Conservation (phyloP, 2,888 invertebrate genomes). For the Aphelenchoides bicaudatus region DNA sequence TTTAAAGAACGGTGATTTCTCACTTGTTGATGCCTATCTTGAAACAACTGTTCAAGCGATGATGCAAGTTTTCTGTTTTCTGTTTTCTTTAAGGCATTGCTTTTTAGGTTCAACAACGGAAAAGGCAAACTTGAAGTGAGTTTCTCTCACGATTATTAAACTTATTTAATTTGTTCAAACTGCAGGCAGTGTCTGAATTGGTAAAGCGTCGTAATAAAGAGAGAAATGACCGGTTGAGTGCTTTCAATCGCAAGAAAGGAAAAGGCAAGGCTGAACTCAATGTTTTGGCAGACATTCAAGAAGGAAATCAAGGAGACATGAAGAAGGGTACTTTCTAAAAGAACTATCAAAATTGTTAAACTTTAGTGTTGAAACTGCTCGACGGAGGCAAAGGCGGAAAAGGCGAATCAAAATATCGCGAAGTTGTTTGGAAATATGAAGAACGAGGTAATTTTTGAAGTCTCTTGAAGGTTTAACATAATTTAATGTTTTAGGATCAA, state of each 20-base stretch:
- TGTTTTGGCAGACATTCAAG: conserved; percentile 57
- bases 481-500: conserved; percentile 70
- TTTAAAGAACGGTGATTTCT: conserved; percentile 45
- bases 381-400: conserved; percentile 50
- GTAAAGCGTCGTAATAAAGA: conserved; percentile 74
- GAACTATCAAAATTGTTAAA: no score
- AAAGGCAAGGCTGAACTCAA: conserved; percentile 57
- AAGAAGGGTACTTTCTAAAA: conserved; percentile 48
- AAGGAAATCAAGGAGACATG: conserved; percentile 46
- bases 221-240: conserved; percentile 63
- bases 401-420: conserved; percentile 68
- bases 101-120: conserved; percentile 88
- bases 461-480: background rate
- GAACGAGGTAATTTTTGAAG: conserved; percentile 40
- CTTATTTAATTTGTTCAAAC: no score
- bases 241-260: conserved; percentile 54
- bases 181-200: conserved; percentile 81
- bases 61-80: no score
- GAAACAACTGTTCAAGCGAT: conserved; percentile 69
- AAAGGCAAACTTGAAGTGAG: conserved; percentile 83
- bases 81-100: no score
- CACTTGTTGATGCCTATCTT: conserved; percentile 26
- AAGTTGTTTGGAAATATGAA: conserved; percentile 54
- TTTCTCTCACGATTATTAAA: no score
- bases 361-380: conserved; percentile 58